Evolutionary conservation across 2,888 invertebrate genomes (phyloP), one percentile per base, ranked within the genome.

Genomic region (Adelphocoris suturalis): DNA sequence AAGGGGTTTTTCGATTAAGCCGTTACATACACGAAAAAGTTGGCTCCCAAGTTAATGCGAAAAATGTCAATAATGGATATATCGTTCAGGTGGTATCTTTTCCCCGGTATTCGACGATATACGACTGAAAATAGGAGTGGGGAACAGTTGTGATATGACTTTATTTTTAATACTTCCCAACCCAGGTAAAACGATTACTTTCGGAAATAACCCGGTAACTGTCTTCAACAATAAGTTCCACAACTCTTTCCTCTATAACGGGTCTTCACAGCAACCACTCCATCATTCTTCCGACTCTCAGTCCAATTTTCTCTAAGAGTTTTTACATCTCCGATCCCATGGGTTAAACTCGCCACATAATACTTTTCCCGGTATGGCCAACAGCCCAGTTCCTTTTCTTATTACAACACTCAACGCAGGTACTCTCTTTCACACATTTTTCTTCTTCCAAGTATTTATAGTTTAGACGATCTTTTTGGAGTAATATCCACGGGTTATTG

Each of bases 11-110:
- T 68, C 68, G 68, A 68, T 68, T 68, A 68, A 68, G 19, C 23
- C 68, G 1, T n/a, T 57, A 57, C 68, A 27, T 68, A 68, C 68
- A 68, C 68, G 68, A 11, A 52, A 68, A 68, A 11, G 12, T 68
- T 23, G n/a, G 23, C 27, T 68, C 37, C 68, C 23, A 23, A 68
- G 11, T 68, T 19, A 23, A 27, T 27, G 23, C 1, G 68, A 27
- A 68, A 68, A 68, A 68, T 68, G 68, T 68, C 68, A 68, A 68
- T 68, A 68, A 27, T 68, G 68, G 68, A 68, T 68, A 68, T 68
- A 68, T 68, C 12, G 68, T 68, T 23, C 19, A 57, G n/a, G 16
- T n/a, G 68, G 68, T 68, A 68, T 19, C 68, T 23, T 68, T 68
- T 9, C 57, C 14, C n/a, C 57, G n/a, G 16, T n/a, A 16, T n/a